Base-by-base conservation (phyloP, 2,888 invertebrate species). In the Synanthedon tipuliformis region DNA sequence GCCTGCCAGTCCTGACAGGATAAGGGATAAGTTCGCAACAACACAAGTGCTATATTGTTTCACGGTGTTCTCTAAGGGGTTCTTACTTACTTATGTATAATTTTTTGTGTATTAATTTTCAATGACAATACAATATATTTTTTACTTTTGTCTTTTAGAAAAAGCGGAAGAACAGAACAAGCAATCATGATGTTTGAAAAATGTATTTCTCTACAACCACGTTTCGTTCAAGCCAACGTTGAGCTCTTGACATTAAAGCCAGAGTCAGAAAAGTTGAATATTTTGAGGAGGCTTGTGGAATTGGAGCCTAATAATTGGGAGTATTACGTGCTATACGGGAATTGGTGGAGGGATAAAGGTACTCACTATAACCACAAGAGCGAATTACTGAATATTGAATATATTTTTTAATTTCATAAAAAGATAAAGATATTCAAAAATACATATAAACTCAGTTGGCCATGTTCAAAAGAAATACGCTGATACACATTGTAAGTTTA, bases 291-390 rank as follows among this genome's bases (percentile, higher is more conserved):
- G 65, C 89, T 93, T 18, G 86, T 92, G 13, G 79, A 88, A n/a
- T 71, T 93, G 52, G 92, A 93, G 62, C 91, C 92, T 0, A 80
- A 79, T 54, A 92, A 92, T 66, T 91, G 93, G 65, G 92, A 93
- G 68, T 91, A 93, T 70, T 89, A 90, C 50, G 89, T 92, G n/a
- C 87, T 92, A 58, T 93, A 92, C 65, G 93, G 92, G 27, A 89
- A 91, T 59, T 94, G 94, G 91, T 85, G 93, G 45, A 87, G 89
- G 57, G 89, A 89, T 63, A 91, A 90, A 81, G 91, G 93, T 92
- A 69, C 12, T 34, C 27, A 3, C 27, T 34, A 3, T 23, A 7
- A 8, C 27, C 5, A 23, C 1, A 34, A 8, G 27, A 34, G 27
- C 34, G 5, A 34, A 34, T 10, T 34, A 34, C 10, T 34, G 27